Evolutionary conservation across 53 echinoderm and acorn worm species (phyloP), one percentile per base, ranked within the genome.

Genomic region (Apostichopus leukothele): DNA sequence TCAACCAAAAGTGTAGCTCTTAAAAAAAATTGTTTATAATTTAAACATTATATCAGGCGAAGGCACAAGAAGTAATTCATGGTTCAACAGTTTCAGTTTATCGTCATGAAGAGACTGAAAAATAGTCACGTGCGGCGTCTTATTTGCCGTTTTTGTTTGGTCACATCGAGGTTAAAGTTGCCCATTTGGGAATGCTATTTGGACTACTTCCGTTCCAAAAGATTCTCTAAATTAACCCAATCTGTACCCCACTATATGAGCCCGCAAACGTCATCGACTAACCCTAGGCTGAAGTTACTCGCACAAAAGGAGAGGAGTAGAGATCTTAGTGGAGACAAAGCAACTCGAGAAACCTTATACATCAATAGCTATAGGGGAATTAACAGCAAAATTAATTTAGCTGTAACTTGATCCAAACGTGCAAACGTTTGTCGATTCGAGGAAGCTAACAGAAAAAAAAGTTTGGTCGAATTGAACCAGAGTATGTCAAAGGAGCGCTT

Each of bases 381-480:
- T 81, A 81, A 81, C 53, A 81, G 39, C 52, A 53, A 81, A 81
- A 81, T 81, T 81, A 81, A 81, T 81, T 81, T 81, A 81, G 81
- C 81, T 81, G 81, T 81, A 81, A 81, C 81, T 81, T 54, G 81
- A 81, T 81, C 81, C 53, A 59, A 81, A 59, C 52, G 53, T 81
- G 71, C 71, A 81, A 81, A 54, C 81, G 55, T 54, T 54, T 81
- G 81, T 79, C 79, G 79, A 79, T 79, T 53, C 81, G 55, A 55
- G n/a, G 51, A 81, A 81, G 81, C 81, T 57, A 71, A 71, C 71
- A n/a, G 39, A 39, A 39, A 39, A 25, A 39, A 39, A 39, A 39
- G 39, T 39, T 81, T 57, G 50, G 22, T 50, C 21, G 54, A 81
- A 81, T 6, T 77, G 77, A 81, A 55, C 20, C 21, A 81, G 20